These are phyloP conservation scores for Agapornis canus DNA, from an alignment of 2,797 vertebrate species.

Conservation along the genomic window DNA sequence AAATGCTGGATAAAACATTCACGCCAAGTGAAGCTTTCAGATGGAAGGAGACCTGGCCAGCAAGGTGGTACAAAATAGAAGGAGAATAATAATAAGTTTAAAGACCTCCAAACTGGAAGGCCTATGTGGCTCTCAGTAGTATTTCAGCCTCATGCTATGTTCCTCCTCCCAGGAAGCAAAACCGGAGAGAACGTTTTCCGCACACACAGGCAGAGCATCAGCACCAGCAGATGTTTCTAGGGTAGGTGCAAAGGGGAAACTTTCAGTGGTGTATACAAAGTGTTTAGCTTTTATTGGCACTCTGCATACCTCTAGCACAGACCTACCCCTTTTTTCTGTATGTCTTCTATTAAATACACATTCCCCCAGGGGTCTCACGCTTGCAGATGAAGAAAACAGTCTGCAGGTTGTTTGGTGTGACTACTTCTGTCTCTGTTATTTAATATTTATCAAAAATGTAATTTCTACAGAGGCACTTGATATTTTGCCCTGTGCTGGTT, in stretches of 20 bases:
- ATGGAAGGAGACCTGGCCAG: not conserved
- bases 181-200: not conserved
- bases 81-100: not conserved
- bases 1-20: not conserved
- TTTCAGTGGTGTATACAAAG: not conserved
- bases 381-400: not conserved
- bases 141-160: not conserved
- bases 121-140: conserved; percentile 16
- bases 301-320: not conserved
- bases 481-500: not conserved
- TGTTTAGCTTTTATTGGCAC: not conserved
- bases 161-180: not conserved
- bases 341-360: not conserved
- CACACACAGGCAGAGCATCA: conserved; percentile 11
- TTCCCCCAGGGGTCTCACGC: not conserved
- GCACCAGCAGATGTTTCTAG: conserved; percentile 16
- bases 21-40: not conserved
- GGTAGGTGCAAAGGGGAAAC: not conserved
- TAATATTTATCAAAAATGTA: not conserved
- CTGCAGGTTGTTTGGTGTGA: not conserved
- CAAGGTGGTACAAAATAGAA: not conserved
- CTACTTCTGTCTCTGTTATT: not conserved
- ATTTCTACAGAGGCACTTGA: not conserved
- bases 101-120: not conserved
- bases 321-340: not conserved